These are phyloP conservation scores for Heliconius hermathena DNA, from an alignment of 1,140 invertebrate species.

Conservation along the genomic window DNA sequence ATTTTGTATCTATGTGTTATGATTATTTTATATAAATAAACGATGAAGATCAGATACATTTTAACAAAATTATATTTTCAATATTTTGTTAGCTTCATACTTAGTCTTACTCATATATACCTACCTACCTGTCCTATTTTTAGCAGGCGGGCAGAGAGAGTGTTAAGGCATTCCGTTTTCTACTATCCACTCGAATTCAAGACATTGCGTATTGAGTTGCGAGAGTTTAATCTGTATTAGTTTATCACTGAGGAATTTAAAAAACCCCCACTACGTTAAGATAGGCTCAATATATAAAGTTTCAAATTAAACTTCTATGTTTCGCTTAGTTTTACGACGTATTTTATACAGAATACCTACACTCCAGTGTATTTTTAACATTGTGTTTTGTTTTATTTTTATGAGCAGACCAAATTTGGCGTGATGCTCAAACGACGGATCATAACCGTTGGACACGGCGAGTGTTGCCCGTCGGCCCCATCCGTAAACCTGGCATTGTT, in stretches of 20 bases:
- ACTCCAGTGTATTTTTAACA: slow-evolving; percentile 58
- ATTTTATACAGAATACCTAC: slow-evolving; percentile 3
- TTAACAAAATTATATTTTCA: too few relatives aligned
- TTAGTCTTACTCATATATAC: too few relatives aligned
- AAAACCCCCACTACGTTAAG: too few relatives aligned
- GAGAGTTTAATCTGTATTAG: too few relatives aligned
- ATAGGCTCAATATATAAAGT: not conserved
- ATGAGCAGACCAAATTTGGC: slow-evolving; percentile 71
- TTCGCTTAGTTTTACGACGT: not conserved
- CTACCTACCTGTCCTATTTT: too few relatives aligned
- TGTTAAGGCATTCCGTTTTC: too few relatives aligned
- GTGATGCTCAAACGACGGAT: slow-evolving; percentile 69
- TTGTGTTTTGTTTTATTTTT: slow-evolving; percentile 71
- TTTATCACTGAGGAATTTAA: too few relatives aligned
- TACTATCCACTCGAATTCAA: too few relatives aligned
- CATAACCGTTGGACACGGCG: slow-evolving; percentile 71
- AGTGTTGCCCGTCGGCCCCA: slow-evolving; percentile 58
- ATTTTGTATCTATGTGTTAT: not conserved
- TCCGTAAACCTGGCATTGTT: slow-evolving; percentile 61
- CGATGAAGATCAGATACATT: not conserved
- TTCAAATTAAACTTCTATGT: not conserved
- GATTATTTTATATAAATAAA: not conserved
- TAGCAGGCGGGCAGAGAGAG: too few relatives aligned
- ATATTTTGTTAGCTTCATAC: too few relatives aligned
- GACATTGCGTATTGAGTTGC: too few relatives aligned